A percentile compares a stretch with the other conserved stretches of the same genome.
Evolutionary conservation across 2,797 vertebrate genomes (phyloP).

Genomic region (Apodemus agrarius): DNA sequence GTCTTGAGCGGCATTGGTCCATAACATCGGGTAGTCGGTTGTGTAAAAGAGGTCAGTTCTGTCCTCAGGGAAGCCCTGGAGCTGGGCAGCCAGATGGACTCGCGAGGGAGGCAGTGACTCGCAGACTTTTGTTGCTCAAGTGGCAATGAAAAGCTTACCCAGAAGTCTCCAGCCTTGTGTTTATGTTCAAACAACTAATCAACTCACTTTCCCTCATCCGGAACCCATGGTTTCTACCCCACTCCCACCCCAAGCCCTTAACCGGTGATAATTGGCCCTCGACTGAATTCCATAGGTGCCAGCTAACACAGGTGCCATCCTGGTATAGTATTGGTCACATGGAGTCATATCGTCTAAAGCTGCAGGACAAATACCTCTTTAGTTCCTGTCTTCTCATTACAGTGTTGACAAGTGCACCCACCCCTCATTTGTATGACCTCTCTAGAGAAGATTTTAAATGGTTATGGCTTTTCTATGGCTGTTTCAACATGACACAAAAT

Average conservation of each 20-base stretch:
- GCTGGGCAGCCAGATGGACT: not conserved
- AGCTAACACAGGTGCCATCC: not conserved
- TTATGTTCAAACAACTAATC: not conserved
- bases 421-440: not conserved
- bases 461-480: not conserved
- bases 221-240: not conserved
- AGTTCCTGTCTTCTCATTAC: not conserved
- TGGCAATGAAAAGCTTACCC: not conserved
- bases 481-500: not conserved
- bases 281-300: not conserved
- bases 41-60: not conserved
- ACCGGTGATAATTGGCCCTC: not conserved
- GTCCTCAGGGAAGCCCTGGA: not conserved
- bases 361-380: not conserved
- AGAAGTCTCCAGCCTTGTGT: not conserved
- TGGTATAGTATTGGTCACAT: not conserved
- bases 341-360: not conserved
- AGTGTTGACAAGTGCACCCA: not conserved
- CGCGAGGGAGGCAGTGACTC: not conserved
- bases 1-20: not conserved
- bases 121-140: not conserved
- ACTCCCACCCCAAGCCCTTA: too few species aligned
- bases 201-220: not conserved
- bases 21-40: too few species aligned
- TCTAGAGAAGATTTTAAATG: not conserved